Evolutionary conservation across 2,888 invertebrate species (phyloP).

Genomic region (Epistrophe grossulariae): DNA sequence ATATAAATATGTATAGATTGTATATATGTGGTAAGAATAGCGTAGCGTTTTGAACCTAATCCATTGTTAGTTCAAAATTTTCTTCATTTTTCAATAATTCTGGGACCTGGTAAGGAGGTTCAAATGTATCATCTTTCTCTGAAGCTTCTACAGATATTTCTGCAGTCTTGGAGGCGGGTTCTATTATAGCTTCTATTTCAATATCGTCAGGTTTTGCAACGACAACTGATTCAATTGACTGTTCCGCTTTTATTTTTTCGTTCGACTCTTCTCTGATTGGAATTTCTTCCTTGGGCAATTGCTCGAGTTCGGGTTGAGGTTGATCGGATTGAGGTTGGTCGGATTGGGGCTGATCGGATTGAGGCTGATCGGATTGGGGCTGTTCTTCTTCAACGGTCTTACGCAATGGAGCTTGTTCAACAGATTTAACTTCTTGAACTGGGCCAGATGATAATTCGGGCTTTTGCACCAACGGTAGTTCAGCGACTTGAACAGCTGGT

Average conservation of each 20-base stretch:
- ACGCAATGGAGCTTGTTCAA: background rate
- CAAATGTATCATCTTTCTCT: conserved; percentile 32
- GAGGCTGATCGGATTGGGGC: conserved; percentile 21
- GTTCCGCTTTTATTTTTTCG: background rate
- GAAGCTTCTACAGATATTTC: conserved; percentile 43
- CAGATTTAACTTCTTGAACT: background rate
- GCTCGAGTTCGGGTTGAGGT: conserved; percentile 12
- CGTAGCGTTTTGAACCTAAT: conserved; percentile 23
- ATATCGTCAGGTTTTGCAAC: background rate
- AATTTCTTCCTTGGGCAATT: background rate
- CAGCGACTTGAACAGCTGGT: background rate
- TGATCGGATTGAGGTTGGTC: conserved; percentile 18
- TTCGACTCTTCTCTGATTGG: background rate
- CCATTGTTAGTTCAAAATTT: conserved; percentile 51
- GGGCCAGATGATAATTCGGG: background rate
- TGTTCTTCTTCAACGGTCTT: background rate
- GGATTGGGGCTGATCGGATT: conserved; percentile 3
- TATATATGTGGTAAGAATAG: background rate
- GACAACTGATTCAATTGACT: conserved; percentile 1
- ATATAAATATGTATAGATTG: no score
- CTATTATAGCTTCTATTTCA: background rate
- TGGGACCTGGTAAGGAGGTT: conserved; percentile 47
- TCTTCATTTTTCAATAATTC: conserved; percentile 45
- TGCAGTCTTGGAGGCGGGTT: background rate
- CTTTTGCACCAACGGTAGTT: background rate